Percentiles rank a stretch among this genome's conserved stretches.
These are phyloP conservation scores for Eupeodes luniger DNA, from an alignment of 2,888 invertebrate species.

Conservation along the genomic window DNA sequence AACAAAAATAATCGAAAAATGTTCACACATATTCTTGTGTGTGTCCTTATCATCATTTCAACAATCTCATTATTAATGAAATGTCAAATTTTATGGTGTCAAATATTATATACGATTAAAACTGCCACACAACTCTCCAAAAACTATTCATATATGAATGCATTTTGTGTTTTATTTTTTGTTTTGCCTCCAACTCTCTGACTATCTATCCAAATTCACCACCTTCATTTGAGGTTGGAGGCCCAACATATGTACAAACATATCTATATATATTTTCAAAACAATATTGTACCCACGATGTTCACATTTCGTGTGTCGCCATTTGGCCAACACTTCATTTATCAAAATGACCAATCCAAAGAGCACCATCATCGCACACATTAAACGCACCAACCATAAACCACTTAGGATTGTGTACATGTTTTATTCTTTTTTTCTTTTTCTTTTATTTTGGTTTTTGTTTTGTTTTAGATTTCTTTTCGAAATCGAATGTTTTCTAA, in stretches of 20 bases:
- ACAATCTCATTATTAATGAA: conserved; percentile 69
- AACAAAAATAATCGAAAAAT: neutral
- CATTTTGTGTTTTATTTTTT: neutral
- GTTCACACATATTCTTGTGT: conserved; percentile 35
- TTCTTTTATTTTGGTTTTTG: neutral
- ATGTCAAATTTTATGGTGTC: conserved; percentile 65
- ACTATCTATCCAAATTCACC: conserved; percentile 15
- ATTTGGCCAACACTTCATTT: conserved; percentile 68
- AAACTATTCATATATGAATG: neutral
- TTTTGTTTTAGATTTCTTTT: conserved; percentile 33
- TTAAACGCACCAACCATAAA: conserved; percentile 56
- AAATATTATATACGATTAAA: conserved; percentile 65
- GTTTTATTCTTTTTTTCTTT: conserved; percentile 18
- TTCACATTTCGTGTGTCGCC: conserved; percentile 68
- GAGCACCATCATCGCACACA: conserved; percentile 37
- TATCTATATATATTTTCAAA: neutral
- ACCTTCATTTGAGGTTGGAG: neutral
- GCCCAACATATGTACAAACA: neutral
- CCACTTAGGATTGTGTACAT: conserved; percentile 62
- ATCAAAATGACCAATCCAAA: conserved; percentile 69
- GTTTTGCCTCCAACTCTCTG: conserved; percentile 13
- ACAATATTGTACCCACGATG: conserved; percentile 44
- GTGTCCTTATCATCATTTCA: conserved; percentile 36
- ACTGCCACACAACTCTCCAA: conserved; percentile 22
- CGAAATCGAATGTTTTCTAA: conserved; percentile 72